phyloP scores from a whole-genome alignment of 2,113 vertebrate genomes.

The Marmota monax region DNA sequence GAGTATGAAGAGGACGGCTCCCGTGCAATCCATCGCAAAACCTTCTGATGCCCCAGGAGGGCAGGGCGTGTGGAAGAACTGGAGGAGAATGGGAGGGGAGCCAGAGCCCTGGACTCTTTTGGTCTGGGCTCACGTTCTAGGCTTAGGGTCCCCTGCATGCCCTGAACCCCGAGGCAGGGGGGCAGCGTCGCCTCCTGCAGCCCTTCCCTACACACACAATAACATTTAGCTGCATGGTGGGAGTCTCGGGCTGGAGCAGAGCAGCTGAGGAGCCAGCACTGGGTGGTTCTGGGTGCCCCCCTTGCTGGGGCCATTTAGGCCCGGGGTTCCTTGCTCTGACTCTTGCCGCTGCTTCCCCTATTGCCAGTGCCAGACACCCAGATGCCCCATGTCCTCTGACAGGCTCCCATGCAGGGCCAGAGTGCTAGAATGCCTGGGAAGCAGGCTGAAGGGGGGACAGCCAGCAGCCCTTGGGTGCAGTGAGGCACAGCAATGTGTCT shows the following conservation, averaged over 20 bases:
- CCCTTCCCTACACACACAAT: background rate
- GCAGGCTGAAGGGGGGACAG: background rate
- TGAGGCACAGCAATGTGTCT: background rate
- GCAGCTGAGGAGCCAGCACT: background rate
- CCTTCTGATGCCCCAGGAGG: slow-evolving; percentile 87
- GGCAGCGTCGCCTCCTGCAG: background rate
- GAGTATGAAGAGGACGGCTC: slow-evolving; percentile 95
- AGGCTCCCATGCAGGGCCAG: background rate
- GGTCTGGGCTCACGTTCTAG: slow-evolving; percentile 33
- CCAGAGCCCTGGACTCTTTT: slow-evolving; percentile 55
- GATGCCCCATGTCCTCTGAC: background rate
- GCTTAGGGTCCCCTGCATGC: slow-evolving; percentile 74
- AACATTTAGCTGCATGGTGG: slow-evolving; percentile 48
- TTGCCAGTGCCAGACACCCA: background rate
- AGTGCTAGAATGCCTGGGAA: background rate
- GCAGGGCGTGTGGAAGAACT: slow-evolving; percentile 31
- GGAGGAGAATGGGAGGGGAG: slow-evolving; percentile 32
- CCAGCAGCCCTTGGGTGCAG: background rate
- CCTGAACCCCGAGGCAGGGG: slow-evolving; percentile 47
- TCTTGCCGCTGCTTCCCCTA: background rate
- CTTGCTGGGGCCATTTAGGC: background rate
- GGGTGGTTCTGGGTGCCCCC: background rate
- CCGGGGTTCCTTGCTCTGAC: background rate
- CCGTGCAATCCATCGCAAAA: slow-evolving; percentile 95
- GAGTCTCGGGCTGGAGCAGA: background rate